Percentiles rank a stretch among this genome's conserved stretches.
phyloP scores from a whole-genome alignment of 2,113 vertebrate species.

The Peromyscus polionotus region DNA sequence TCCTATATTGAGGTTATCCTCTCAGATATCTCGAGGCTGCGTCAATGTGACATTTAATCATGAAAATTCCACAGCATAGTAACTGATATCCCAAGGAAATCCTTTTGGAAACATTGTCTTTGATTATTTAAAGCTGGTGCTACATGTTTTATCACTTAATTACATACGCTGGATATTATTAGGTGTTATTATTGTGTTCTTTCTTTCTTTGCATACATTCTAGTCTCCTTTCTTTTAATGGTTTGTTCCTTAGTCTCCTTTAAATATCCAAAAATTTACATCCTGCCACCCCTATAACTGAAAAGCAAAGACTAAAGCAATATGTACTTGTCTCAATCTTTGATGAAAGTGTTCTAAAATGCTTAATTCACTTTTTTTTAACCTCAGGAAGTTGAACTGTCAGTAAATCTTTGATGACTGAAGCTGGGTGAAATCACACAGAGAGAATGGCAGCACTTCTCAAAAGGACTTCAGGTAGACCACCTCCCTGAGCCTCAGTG shows the following conservation, averaged over 20 bases:
- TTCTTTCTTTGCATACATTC: not conserved
- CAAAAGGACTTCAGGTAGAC: not conserved
- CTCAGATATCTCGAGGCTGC: not conserved
- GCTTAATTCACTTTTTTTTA: not conserved
- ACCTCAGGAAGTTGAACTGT: not conserved
- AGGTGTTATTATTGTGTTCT: not conserved
- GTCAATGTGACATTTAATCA: not conserved
- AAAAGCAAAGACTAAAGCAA: conserved; percentile 30
- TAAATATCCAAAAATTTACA: conserved; percentile 41
- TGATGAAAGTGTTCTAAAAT: conserved; percentile 19
- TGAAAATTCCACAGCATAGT: not conserved
- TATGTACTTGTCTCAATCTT: not conserved
- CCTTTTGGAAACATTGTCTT: not conserved
- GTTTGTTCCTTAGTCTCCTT: not conserved
- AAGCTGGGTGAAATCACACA: not conserved
- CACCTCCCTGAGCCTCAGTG: not conserved
- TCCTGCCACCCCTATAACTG: not conserved
- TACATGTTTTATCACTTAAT: not conserved
- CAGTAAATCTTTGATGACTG: not conserved
- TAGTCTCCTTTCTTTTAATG: not conserved
- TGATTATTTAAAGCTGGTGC: not conserved
- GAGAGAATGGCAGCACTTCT: not conserved
- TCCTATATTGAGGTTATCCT: not conserved
- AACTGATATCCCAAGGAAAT: not conserved
- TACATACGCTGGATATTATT: not conserved